phyloP scores from a whole-genome alignment of 2,113 vertebrate genomes.

The Melospiza georgiana region DNA sequence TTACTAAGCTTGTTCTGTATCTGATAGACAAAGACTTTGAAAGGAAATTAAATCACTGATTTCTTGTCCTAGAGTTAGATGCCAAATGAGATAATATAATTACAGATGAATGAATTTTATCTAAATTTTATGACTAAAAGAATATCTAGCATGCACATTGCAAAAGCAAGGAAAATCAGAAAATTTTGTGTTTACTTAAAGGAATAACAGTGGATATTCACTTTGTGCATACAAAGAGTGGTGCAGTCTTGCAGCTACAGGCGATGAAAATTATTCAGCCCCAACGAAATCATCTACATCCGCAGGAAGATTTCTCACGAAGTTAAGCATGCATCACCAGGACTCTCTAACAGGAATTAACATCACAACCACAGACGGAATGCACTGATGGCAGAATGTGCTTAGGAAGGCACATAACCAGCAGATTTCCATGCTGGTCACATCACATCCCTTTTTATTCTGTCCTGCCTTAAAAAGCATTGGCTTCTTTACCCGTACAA shows the following conservation, averaged over 20 bases:
- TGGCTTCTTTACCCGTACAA: neutral
- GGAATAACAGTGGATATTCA: neutral
- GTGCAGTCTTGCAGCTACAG: neutral
- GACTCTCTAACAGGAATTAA: neutral
- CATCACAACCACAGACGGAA: neutral
- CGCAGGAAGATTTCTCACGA: neutral
- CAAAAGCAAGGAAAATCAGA: constrained; percentile 25
- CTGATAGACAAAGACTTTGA: constrained; percentile 65
- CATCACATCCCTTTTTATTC: neutral
- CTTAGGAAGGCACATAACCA: neutral
- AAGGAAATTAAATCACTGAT: constrained; percentile 72
- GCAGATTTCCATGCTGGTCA: neutral
- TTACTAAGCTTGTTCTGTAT: constrained; percentile 59
- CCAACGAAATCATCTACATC: neutral
- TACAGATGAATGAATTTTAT: constrained; percentile 57
- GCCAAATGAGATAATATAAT: constrained; percentile 68
- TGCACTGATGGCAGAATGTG: neutral
- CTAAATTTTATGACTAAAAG: constrained; percentile 54
- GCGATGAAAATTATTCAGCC: neutral
- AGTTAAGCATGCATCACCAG: neutral
- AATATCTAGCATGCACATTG: constrained; percentile 10
- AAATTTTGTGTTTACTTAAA: constrained; percentile 12
- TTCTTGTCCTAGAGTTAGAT: constrained; percentile 58
- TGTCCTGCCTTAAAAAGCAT: neutral
- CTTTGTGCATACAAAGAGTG: neutral